These are phyloP conservation scores for Peribatodes rhomboidaria DNA, from an alignment of 2,888 invertebrate species.

Conservation along the genomic window DNA sequence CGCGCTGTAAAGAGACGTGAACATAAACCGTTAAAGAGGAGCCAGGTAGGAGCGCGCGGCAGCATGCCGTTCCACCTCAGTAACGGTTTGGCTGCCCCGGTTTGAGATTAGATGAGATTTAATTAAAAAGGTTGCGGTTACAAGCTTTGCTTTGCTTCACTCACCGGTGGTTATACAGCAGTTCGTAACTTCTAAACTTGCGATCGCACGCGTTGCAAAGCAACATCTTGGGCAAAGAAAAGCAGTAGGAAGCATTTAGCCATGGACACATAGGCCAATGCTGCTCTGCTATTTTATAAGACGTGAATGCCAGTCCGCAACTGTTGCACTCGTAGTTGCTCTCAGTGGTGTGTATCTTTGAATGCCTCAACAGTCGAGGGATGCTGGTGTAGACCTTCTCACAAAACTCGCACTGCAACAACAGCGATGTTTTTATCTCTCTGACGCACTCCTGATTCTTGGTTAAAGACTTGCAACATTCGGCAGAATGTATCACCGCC, in stretches of 20 bases:
- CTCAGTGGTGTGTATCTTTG: conserved; percentile 86
- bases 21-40: too few relatives aligned
- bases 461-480: conserved; percentile 63
- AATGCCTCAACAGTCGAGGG: conserved; percentile 75
- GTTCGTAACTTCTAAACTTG: conserved; percentile 81
- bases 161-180: conserved; percentile 81
- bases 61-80: too few relatives aligned
- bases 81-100: too few relatives aligned
- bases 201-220: conserved; percentile 81
- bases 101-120: neutral
- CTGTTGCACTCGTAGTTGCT: conserved; percentile 89
- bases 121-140: neutral
- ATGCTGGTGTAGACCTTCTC: conserved; percentile 82
- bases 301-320: conserved; percentile 70
- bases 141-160: too few relatives aligned
- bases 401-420: conserved; percentile 81
- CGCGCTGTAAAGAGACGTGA: too few relatives aligned
- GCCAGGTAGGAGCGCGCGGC: too few relatives aligned
- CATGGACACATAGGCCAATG: conserved; percentile 79
- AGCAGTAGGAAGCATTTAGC: conserved; percentile 72
- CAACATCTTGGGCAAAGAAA: conserved; percentile 76
- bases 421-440: conserved; percentile 79
- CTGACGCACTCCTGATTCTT: conserved; percentile 64
- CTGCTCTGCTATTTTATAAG: conserved; percentile 74
- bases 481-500: conserved; percentile 69